Evolutionary conservation across 2,113 vertebrate genomes (phyloP), one percentile per base, ranked within the genome.

Genomic region (Toxotes jaculatrix): DNA sequence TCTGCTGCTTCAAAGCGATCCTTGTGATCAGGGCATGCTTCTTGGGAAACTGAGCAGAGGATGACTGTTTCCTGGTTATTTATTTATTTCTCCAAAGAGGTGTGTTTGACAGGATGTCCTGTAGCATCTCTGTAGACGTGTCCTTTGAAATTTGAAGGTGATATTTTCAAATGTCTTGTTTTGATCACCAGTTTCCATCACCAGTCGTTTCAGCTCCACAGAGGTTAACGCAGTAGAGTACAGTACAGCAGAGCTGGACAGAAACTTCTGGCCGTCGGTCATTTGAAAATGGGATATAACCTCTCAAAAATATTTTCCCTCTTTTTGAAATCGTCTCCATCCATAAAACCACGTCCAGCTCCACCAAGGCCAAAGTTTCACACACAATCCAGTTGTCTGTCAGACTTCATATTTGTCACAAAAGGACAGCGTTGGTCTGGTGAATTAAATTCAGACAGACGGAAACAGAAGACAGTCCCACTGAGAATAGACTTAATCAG

Each of bases 401-500:
- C 11, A 34, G 38, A 27, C 63, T 72, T 57, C 34, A 56, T 53
- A 36, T 21, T 5, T 14, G 51, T 73, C 43, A 42, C 57, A 74
- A 51, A 7, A 34, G 21, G 21, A 49, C 21, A 36, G 7, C 3
- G 21, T 32, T 49, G 16, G 3, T 67, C 17, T 49, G 47, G 16
- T n/a, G 38, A 40, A 31, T 74, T 5, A 36, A 66, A 38, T n/a
- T 38, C 61, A 72, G 60, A 16, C 23, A 5, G 61, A 36, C 7
- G 23, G n/a, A 40, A 73, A n/a, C 55, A 40, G 32, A 76, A 42
- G 40, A 80, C 10, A 23, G 34, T 47, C 66, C 66, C 73, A 4
- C 13, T 31, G 67, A 83, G 75, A 71, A 47, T 40, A 40, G 60
- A 76, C 76, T 38, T 11, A 40, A 75, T 75, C 60, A 49, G 38